Evolutionary conservation across 92 coral and sea anemone species (phyloP).

Genomic region (Siderastrea siderea): DNA sequence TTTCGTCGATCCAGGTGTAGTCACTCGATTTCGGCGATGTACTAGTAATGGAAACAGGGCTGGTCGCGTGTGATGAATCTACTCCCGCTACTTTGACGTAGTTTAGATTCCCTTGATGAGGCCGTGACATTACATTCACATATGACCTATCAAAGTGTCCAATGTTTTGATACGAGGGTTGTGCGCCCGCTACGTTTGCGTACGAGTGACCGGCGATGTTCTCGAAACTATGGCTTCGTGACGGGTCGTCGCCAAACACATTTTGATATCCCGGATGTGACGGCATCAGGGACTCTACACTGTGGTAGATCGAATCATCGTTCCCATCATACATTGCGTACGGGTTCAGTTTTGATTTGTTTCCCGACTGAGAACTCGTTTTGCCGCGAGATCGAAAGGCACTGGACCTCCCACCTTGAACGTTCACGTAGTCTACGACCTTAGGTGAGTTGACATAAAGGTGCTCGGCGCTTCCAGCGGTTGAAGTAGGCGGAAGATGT

Average conservation of each 20-base stretch:
- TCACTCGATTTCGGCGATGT: slow-evolving; percentile 76
- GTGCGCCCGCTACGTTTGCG: slow-evolving; percentile 61
- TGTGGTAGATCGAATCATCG: slow-evolving; percentile 93
- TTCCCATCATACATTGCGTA: slow-evolving; percentile 90
- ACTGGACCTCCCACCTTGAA: slow-evolving; percentile 60
- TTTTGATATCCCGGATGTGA: slow-evolving; percentile 83
- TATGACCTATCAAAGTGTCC: slow-evolving; percentile 81
- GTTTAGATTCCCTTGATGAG: slow-evolving; percentile 73
- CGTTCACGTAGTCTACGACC: slow-evolving; percentile 78
- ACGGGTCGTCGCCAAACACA: slow-evolving; percentile 63
- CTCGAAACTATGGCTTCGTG: slow-evolving; percentile 85
- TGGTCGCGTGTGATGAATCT: slow-evolving; percentile 60
- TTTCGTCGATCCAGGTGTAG: slow-evolving; percentile 91
- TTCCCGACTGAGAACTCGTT: slow-evolving; percentile 41
- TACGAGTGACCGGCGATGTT: slow-evolving; percentile 86
- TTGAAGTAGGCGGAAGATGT: slow-evolving; percentile 54
- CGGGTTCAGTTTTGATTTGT: slow-evolving; percentile 66
- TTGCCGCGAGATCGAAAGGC: slow-evolving; percentile 60
- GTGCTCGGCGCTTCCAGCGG: slow-evolving; percentile 53
- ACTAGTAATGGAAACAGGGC: slow-evolving; percentile 41
- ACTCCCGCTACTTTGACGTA: slow-evolving; percentile 78
- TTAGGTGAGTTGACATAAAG: slow-evolving; percentile 77
- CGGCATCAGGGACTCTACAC: slow-evolving; percentile 92
- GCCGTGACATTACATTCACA: slow-evolving; percentile 82
- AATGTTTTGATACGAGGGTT: slow-evolving; percentile 86